A percentile compares a stretch with the other conserved stretches of the same genome.
Conservation (phyloP, 2,888 invertebrate genomes). For the Aphodius sticticus region DNA sequence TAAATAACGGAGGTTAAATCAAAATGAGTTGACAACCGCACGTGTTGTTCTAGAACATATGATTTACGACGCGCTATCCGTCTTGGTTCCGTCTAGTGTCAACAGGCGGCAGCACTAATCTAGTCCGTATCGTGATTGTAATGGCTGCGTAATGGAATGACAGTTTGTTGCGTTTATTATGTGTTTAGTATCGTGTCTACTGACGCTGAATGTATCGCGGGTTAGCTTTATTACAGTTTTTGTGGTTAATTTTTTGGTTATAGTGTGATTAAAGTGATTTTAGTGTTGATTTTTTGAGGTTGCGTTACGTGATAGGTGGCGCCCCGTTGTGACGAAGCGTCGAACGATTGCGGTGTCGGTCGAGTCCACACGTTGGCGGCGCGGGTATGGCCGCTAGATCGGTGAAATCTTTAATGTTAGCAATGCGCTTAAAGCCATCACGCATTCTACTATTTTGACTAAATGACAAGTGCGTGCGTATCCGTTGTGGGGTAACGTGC, state of each 20-base stretch:
- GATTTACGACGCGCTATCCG: slow-evolving; percentile 30
- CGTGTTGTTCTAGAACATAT: slow-evolving; percentile 41
- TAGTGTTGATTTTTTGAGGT: slow-evolving; percentile 8
- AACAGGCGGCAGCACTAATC: slow-evolving; percentile 50
- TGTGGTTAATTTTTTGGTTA: neutral
- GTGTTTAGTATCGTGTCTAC: too few relatives aligned
- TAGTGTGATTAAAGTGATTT: neutral
- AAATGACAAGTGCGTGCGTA: slow-evolving; percentile 50
- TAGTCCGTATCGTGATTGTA: slow-evolving; percentile 31
- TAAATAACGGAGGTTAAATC: slow-evolving; percentile 9
- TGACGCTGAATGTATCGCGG: too few relatives aligned
- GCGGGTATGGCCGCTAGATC: slow-evolving; percentile 58
- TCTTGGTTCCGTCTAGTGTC: slow-evolving; percentile 48
- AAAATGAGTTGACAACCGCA: slow-evolving; percentile 32
- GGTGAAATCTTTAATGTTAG: slow-evolving; percentile 60
- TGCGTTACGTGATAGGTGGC: slow-evolving; percentile 52
- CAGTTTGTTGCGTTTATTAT: neutral
- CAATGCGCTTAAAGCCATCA: slow-evolving; percentile 48
- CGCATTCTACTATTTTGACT: slow-evolving; percentile 47
- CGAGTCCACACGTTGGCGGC: slow-evolving; percentile 33
- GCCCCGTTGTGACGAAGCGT: slow-evolving; percentile 52
- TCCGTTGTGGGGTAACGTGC: slow-evolving; percentile 28
- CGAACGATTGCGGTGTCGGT: slow-evolving; percentile 43
- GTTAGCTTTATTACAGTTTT: neutral
- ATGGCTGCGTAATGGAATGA: neutral